Conservation (phyloP, 2,888 invertebrate species). For the Cabera pusaria region DNA sequence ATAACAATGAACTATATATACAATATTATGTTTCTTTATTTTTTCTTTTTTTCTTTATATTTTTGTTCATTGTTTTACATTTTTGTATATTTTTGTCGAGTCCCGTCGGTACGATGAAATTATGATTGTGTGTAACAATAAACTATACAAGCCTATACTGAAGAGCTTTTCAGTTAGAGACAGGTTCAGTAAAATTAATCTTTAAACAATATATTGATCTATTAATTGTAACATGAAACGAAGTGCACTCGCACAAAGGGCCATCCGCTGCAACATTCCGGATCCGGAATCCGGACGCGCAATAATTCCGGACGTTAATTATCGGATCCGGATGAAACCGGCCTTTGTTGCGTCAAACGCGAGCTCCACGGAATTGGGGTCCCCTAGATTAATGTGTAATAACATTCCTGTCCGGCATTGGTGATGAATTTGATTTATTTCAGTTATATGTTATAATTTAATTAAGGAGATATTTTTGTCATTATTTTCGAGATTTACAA, state of each 20-base stretch:
- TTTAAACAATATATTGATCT: no score
- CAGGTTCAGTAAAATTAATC: no score
- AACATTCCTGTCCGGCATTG: conserved; percentile 30
- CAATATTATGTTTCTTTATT: no score
- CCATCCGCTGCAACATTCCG: conserved; percentile 12
- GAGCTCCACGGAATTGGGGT: conserved; percentile 14
- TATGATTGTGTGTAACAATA: no score
- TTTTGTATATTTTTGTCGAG: no score
- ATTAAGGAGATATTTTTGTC: neutral
- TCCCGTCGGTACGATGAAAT: no score
- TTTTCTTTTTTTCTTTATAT: no score
- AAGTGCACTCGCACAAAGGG: conserved; percentile 6
- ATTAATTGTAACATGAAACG: no score
- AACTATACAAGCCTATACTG: no score
- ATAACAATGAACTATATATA: no score
- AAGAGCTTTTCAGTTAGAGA: no score
- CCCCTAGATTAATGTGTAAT: conserved; percentile 38
- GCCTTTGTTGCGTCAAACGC: conserved; percentile 35
- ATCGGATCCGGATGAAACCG: conserved; percentile 31
- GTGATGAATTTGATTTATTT: conserved; percentile 28
- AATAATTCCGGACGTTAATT: conserved; percentile 38
- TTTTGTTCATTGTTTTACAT: no score
- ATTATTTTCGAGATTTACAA: conserved; percentile 13
- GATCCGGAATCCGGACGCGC: conserved; percentile 13
- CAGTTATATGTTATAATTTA: conserved; percentile 6